Evolutionary conservation across 92 coral and sea anemone genomes (phyloP), one percentile per base, ranked within the genome.

Genomic region (Porites cylindrica): DNA sequence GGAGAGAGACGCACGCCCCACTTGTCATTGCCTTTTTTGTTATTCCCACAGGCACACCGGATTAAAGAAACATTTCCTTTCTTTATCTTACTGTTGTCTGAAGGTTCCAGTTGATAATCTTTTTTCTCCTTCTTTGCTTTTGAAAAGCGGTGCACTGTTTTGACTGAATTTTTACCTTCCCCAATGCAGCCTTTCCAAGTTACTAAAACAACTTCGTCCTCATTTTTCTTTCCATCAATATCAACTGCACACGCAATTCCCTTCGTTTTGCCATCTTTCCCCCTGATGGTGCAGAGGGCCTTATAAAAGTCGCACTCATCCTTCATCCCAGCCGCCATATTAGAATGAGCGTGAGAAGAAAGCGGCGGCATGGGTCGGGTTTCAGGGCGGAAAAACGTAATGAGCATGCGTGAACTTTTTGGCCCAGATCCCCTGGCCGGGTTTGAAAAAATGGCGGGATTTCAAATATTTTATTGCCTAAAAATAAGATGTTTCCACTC

Each of bases 231-330:
- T 54, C 79, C 66, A 32, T 32, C 38, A 1, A 61, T 72, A 9
- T 63, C 19, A 26, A 79, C 83, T 24, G 83, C 83, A 29, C 83
- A 61, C 18, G 72, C 83, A 17, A 62, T 79, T 79, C 83, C 83
- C 59, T 14, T 63, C 29, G 83, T 79, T 79, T 79, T 24, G 72
- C 38, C 61, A 19, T 7, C 18, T 23, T 0, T 18, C 1, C 17
- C 58, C 43, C 72, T 79, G 24, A 79, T 18, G 6, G 72, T 21
- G 59, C 13, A 79, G 59, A 79, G 38, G 59, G 83, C 83, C 14
- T 61, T 63, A 32, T 17, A 3, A 7, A 19, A 1, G 4, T 43
- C 8, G 38, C 38, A 32, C 38, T 32, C 38, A 32, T 32, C 38
- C 38, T 32, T 32, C 38, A 18, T 78, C 11, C 4, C 4, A 32